Evolutionary conservation across 1,140 invertebrate species (phyloP).

Genomic region (Ips nitidus): DNA sequence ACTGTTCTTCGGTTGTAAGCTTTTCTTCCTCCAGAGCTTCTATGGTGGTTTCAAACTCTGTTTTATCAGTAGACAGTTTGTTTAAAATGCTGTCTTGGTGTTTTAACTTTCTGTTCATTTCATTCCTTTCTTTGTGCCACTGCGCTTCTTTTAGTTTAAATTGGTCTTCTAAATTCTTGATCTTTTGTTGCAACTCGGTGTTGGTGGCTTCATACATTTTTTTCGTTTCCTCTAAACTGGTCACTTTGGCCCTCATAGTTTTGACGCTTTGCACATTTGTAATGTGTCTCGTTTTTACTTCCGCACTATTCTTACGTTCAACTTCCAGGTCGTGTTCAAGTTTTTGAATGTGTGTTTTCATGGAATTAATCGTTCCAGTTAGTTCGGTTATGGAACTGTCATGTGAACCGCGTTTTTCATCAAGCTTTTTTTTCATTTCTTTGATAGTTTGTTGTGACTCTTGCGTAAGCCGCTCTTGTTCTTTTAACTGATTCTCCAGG

Average conservation of each 20-base stretch:
- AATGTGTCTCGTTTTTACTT: constrained; percentile 33
- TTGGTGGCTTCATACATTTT: constrained; percentile 36
- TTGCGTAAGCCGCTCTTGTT: constrained; percentile 37
- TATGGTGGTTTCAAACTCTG: constrained; percentile 45
- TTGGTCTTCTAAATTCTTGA: constrained; percentile 40
- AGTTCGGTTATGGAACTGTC: constrained; percentile 41
- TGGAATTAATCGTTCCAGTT: constrained; percentile 33
- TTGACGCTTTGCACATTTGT: constrained; percentile 34
- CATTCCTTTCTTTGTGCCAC: constrained; percentile 46
- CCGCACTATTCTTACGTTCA: constrained; percentile 39
- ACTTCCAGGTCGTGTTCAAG: constrained; percentile 42
- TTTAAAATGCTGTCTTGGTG: constrained; percentile 44
- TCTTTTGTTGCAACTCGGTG: constrained; percentile 34
- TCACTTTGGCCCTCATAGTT: constrained; percentile 37
- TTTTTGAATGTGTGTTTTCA: constrained; percentile 42
- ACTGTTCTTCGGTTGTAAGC: constrained; percentile 21
- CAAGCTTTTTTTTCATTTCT: constrained; percentile 39
- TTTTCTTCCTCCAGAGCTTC: constrained; percentile 31
- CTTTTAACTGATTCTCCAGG: constrained; percentile 35
- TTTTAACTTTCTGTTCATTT: constrained; percentile 42
- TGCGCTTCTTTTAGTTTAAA: constrained; percentile 39
- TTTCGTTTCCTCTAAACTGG: constrained; percentile 38
- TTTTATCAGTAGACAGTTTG: constrained; percentile 44
- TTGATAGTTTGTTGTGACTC: constrained; percentile 28
- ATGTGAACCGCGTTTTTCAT: constrained; percentile 37